Base-by-base conservation (phyloP, 2,888 invertebrate species). In the Eristalinus aeneus region DNA sequence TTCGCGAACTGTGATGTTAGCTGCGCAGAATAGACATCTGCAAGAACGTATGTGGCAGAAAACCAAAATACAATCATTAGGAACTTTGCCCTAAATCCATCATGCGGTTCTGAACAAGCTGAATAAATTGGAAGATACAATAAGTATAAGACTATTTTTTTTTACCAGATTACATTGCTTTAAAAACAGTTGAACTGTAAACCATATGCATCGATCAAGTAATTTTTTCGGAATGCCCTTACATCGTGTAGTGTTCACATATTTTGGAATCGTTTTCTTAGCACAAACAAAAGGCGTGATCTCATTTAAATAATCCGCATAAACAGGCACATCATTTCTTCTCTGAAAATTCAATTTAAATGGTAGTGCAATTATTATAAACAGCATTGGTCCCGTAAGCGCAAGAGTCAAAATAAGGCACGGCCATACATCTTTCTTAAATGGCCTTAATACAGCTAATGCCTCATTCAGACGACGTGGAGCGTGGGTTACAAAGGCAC, bases 1-100 rank as follows among this genome's bases (percentile, higher is more conserved):
- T 95, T 93, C 0, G 96, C 96, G 77, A 96, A 93, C 27, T 96
- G 93, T 2, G 96, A 96, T 10, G 96, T 96, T 84, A 96, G 91
- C 91, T 96, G 96, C 0, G 96, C 96, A 0, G 96, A 96, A 90
- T 96, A 96, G 93, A 96, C 95, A 90, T 96, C 96, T 0, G 95
- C 96, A 65, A 96, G 94, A 4, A 96, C 96, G 90, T 96, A 96
- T 0, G 96, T 96, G 1, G 96, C 95, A 32, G 95, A 95, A n/a
- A 96, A 93, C 68, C 96, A 96, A 63, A 96, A 94, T 2, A 96
- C 92, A 32, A 95, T 94, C 12, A 95, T 94, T n/a, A 96, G 94
- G 60, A 96, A 94, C 64, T 96, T 94, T 0, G 95, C 95, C 89
- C 95, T 95, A 90, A 94, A 94, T 1, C 94, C 95, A 69, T 94